These are phyloP conservation scores for Thaleichthys pacificus DNA, from an alignment of 2,797 vertebrate genomes.

Conservation along the genomic window DNA sequence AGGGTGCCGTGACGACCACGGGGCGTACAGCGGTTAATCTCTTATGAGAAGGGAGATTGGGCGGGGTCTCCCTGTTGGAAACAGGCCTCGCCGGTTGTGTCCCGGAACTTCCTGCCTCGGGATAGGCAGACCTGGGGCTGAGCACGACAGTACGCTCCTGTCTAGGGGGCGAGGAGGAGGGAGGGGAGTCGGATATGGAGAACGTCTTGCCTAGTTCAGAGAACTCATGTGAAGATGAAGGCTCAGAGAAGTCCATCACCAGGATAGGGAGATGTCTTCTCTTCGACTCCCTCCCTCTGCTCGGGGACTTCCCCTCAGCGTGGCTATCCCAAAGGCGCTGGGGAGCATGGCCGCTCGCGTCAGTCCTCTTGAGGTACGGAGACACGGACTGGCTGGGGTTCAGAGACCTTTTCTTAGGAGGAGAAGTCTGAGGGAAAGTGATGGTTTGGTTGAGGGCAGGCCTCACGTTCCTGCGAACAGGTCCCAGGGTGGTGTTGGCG, in stretches of 20 bases:
- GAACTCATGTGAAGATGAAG: background rate
- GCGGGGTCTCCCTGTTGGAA: constrained; percentile 16
- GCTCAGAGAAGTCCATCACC: constrained; percentile 52
- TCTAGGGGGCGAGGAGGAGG: background rate
- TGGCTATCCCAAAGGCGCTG: background rate
- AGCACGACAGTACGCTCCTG: background rate
- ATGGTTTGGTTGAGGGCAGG: background rate
- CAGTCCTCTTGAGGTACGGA: background rate
- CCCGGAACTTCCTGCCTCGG: constrained; percentile 10
- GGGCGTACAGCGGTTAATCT: background rate
- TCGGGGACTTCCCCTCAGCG: constrained; percentile 21
- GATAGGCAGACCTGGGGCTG: constrained; percentile 20
- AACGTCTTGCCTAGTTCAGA: constrained; percentile 37
- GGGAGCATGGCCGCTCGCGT: background rate
- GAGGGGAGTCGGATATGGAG: constrained; percentile 15
- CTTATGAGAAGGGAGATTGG: constrained; percentile 1
- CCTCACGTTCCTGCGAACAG: background rate
- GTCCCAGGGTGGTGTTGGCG: background rate
- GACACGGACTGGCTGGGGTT: constrained; percentile 5
- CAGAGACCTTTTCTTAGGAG: background rate
- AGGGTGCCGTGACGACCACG: background rate
- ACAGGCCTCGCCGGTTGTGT: constrained; percentile 1
- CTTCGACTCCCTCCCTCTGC: constrained; percentile 6
- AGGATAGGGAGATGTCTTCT: constrained; percentile 29
- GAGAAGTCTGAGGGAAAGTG: no score